Conservation (phyloP, 1,140 invertebrate species). For the Planococcus citri region DNA sequence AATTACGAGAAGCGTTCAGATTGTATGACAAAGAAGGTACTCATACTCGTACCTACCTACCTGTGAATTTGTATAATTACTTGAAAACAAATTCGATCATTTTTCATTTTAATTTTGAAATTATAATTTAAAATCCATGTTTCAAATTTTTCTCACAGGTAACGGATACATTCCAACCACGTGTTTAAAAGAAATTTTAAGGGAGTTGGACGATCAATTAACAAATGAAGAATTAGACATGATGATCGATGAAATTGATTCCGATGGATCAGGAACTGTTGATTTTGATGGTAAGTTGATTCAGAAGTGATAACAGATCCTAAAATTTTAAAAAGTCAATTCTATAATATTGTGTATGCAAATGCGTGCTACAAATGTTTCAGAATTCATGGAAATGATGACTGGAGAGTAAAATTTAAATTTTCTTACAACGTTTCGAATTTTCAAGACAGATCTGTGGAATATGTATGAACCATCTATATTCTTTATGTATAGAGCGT, state of each 20-base stretch:
- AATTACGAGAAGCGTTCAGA: constrained; percentile 83
- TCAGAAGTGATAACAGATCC: background rate
- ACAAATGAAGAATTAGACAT: constrained; percentile 84
- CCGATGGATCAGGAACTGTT: constrained; percentile 78
- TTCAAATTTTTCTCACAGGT: constrained; percentile 39
- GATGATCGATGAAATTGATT: constrained; percentile 94
- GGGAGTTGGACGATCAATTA: constrained; percentile 83
- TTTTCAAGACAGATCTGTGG: background rate
- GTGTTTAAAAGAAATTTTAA: constrained; percentile 77
- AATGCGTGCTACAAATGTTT: constrained; percentile 14
- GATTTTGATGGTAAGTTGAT: constrained; percentile 47
- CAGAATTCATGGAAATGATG: constrained; percentile 96
- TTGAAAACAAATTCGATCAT: no score
- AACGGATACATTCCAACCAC: constrained; percentile 93
- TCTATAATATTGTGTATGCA: background rate
- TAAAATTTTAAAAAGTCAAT: background rate
- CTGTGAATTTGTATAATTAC: background rate
- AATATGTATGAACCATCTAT: background rate
- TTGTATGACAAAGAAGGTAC: constrained; percentile 74
- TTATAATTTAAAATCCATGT: background rate
- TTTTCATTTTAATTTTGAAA: no score
- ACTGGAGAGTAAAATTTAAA: constrained; percentile 58
- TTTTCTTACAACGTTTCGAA: background rate
- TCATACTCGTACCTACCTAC: constrained; percentile 8
- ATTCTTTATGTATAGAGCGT: no score